A percentile compares a stretch with the other conserved stretches of the same genome.
Conservation (phyloP, 2,888 invertebrate genomes). For the Ophraella communa region DNA sequence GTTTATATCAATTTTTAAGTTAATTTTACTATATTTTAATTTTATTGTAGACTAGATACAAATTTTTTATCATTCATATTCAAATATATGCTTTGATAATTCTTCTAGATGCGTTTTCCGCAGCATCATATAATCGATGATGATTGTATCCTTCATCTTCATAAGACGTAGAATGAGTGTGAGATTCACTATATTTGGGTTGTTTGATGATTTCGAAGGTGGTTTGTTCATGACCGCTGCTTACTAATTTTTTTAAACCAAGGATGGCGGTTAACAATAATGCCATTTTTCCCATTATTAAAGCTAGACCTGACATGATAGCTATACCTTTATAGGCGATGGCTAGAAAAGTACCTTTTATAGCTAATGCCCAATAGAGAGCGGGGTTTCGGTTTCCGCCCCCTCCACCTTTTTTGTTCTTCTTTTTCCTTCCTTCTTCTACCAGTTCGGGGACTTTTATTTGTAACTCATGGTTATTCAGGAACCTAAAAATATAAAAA, state of each 20-base stretch:
- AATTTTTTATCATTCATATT: no score
- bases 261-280: constrained; percentile 79
- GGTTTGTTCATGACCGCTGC: constrained; percentile 75
- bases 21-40: no score
- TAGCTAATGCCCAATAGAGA: constrained; percentile 71
- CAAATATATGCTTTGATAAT: constrained; percentile 26
- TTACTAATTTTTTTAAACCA: constrained; percentile 79
- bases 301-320: constrained; percentile 77
- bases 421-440: constrained; percentile 54
- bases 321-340: constrained; percentile 79
- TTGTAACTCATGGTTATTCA: constrained; percentile 66
- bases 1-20: no score
- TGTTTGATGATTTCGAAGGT: constrained; percentile 87
- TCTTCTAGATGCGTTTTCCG: constrained; percentile 16
- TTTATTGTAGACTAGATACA: no score
- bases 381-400: constrained; percentile 59
- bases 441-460: constrained; percentile 53
- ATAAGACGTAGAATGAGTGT: constrained; percentile 69
- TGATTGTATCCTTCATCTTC: constrained; percentile 43
- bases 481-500: constrained; percentile 56
- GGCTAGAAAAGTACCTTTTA: constrained; percentile 75
- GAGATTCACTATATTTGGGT: constrained; percentile 80
- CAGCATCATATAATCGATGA: constrained; percentile 28
- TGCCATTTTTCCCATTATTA: constrained; percentile 85
- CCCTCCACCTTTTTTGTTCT: constrained; percentile 3